phyloP scores from a whole-genome alignment of 1,140 invertebrate species.

The Atta texana region DNA sequence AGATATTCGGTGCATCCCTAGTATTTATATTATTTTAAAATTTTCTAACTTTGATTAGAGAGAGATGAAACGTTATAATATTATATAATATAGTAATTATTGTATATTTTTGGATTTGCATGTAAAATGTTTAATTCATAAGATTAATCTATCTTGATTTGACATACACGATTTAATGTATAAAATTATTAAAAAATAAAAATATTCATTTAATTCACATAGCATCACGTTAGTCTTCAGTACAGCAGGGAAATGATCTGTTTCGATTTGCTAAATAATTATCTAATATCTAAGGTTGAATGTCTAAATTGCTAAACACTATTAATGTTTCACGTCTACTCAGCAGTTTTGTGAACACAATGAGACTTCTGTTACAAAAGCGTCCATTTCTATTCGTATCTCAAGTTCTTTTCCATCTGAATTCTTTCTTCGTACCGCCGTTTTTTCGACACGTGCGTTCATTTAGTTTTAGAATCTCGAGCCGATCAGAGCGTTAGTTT shows the following conservation, averaged over 20 bases:
- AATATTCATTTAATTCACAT: background rate
- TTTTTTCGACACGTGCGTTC: conserved; percentile 28
- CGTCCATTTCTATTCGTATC: conserved; percentile 27
- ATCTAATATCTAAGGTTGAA: background rate
- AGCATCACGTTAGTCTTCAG: background rate
- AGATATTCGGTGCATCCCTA: no score
- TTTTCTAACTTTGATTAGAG: background rate
- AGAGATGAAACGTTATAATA: background rate
- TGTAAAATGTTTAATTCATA: background rate
- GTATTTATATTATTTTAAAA: background rate
- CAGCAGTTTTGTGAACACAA: background rate
- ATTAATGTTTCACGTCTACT: conserved; percentile 12
- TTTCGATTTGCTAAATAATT: conserved; percentile 22
- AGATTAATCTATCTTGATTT: background rate
- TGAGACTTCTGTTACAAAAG: conserved; percentile 22
- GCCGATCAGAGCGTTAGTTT: conserved; percentile 46
- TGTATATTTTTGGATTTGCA: background rate
- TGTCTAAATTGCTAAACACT: background rate
- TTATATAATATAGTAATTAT: no score
- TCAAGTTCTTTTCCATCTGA: conserved; percentile 2
- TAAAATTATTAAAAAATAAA: background rate
- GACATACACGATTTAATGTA: background rate
- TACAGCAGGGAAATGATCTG: background rate
- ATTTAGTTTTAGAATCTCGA: conserved; percentile 18
- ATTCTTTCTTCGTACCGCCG: background rate